phyloP scores from a whole-genome alignment of 2,113 vertebrate species.

The Orthonyx spaldingii region DNA sequence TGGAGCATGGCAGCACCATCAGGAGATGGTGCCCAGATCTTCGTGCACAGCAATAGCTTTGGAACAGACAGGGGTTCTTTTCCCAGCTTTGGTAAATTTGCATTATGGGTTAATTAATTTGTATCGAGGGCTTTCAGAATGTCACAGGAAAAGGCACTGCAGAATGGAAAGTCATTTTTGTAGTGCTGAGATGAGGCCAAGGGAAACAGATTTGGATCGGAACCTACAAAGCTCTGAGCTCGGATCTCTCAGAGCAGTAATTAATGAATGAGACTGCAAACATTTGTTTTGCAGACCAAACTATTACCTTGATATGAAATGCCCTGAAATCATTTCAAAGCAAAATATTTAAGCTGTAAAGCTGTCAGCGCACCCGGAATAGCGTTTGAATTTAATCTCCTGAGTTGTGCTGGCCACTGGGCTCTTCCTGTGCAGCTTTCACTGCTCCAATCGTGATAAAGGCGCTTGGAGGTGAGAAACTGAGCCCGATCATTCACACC shows the following conservation, averaged over 20 bases:
- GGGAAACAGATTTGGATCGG: slow-evolving; percentile 19
- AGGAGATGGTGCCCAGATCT: neutral
- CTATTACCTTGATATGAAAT: neutral
- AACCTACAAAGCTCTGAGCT: neutral
- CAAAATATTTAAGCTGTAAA: slow-evolving; percentile 20
- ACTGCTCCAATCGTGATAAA: neutral
- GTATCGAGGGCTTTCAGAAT: neutral
- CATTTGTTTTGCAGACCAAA: slow-evolving; percentile 24
- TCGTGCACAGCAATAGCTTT: neutral
- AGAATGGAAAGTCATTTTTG: neutral
- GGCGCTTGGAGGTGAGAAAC: neutral
- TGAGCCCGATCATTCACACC: neutral
- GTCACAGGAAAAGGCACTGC: neutral
- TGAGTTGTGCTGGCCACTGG: neutral
- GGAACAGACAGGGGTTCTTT: neutral
- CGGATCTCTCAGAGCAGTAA: neutral
- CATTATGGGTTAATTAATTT: neutral
- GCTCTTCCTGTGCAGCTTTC: neutral
- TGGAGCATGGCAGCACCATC: neutral
- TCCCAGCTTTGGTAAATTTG: neutral
- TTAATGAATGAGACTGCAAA: slow-evolving; percentile 8
- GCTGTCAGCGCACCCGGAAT: neutral
- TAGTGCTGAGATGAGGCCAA: neutral
- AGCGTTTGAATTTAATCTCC: neutral
- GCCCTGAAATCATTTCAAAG: neutral